Conservation (phyloP, 2,888 invertebrate species). For the Cephonodes hylas region DNA sequence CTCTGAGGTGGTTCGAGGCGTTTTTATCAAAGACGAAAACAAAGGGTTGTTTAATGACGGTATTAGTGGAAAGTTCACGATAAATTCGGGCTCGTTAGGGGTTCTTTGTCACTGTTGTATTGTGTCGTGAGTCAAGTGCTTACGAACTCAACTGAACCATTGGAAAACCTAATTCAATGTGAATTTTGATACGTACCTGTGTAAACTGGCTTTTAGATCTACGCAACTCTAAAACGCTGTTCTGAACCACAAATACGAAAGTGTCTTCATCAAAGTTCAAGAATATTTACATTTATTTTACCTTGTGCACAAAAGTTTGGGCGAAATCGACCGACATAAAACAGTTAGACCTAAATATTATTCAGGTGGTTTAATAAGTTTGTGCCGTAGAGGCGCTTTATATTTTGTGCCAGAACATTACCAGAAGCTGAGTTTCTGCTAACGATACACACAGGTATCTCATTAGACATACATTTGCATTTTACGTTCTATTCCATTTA, state of each 20-base stretch:
- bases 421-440: constrained; percentile 2
- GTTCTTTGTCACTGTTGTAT: constrained; percentile 73
- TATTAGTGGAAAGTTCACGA: constrained; percentile 78
- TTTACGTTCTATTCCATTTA: background rate
- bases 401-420: background rate
- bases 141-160: constrained; percentile 49
- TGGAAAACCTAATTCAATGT: constrained; percentile 48
- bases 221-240: background rate
- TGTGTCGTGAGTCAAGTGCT: constrained; percentile 63
- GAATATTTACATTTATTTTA: background rate
- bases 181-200: constrained; percentile 29
- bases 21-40: constrained; percentile 77
- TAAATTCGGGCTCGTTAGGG: constrained; percentile 75
- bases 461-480: background rate
- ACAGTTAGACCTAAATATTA: background rate
- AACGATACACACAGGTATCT: background rate
- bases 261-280: background rate
- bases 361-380: background rate
- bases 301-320: background rate
- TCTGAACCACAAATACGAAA: background rate
- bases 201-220: background rate
- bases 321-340: background rate
- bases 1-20: constrained; percentile 62
- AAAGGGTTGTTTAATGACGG: constrained; percentile 78
- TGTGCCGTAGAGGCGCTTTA: background rate